Percentiles rank a stretch among this genome's conserved stretches.
phyloP scores from a whole-genome alignment of 2,888 invertebrate species.

The Cryptophagus acutangulus region DNA sequence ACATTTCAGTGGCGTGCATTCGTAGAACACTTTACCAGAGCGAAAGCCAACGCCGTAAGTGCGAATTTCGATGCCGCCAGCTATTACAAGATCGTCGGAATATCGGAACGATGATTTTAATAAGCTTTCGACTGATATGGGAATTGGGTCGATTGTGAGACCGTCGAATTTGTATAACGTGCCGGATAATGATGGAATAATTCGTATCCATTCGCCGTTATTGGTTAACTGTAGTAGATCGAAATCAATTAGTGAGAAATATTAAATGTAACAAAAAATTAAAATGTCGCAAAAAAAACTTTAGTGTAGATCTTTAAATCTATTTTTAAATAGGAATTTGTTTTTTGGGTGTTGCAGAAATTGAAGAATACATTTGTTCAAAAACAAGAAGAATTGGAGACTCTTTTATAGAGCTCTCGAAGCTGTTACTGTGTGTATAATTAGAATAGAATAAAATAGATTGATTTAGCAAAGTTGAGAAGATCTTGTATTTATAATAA shows the following conservation, averaged over 20 bases:
- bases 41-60: conserved; percentile 80
- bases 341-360: no score
- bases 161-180: conserved; percentile 89
- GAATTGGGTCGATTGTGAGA: conserved; percentile 78
- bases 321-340: no score
- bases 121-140: conserved; percentile 80
- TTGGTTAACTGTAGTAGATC: conserved; percentile 73
- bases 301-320: background rate
- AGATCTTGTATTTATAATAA: no score
- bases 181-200: conserved; percentile 91
- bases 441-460: no score
- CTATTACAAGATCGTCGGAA: conserved; percentile 78
- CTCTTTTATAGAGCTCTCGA: no score
- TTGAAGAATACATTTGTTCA: no score
- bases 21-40: conserved; percentile 68
- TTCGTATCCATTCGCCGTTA: conserved; percentile 78
- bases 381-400: no score
- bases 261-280: conserved; percentile 7
- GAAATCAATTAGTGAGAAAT: conserved; percentile 28
- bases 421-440: no score
- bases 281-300: conserved; percentile 2
- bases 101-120: conserved; percentile 83
- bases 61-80: conserved; percentile 81
- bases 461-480: no score
- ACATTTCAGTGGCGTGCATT: conserved; percentile 71